Percentiles rank a stretch among this genome's conserved stretches.
Conservation (phyloP, 1,140 invertebrate species). For the Brachionus koreanus region DNA sequence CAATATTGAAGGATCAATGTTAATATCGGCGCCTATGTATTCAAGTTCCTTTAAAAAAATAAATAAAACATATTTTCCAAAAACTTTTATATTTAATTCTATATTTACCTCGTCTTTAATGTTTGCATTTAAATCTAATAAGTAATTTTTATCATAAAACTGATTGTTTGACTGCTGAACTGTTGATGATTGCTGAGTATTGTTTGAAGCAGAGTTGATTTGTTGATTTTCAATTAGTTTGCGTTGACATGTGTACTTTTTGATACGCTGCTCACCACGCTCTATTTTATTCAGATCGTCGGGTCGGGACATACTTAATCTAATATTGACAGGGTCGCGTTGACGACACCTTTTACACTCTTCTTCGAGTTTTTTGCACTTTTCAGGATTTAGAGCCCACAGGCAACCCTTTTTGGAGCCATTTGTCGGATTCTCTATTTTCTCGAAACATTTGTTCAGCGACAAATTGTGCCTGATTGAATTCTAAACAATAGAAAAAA, state of each 20-base stretch:
- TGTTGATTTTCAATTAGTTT: slow-evolving; percentile 31
- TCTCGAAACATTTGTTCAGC: slow-evolving; percentile 94
- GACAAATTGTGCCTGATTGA: slow-evolving; percentile 91
- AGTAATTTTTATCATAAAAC: slow-evolving; percentile 20
- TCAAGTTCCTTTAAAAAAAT: slow-evolving; percentile 19
- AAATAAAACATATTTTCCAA: background rate
- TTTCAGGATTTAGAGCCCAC: slow-evolving; percentile 91
- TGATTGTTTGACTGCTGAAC: slow-evolving; percentile 30
- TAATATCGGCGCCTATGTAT: slow-evolving; percentile 14
- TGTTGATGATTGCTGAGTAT: background rate
- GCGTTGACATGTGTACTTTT: slow-evolving; percentile 41
- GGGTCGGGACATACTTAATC: slow-evolving; percentile 83
- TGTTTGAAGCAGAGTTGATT: background rate
- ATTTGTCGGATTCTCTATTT: slow-evolving; percentile 74
- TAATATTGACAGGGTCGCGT: slow-evolving; percentile 74
- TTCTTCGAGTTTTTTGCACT: slow-evolving; percentile 91
- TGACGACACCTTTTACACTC: slow-evolving; percentile 92
- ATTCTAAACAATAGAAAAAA: slow-evolving; percentile 61
- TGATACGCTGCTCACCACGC: slow-evolving; percentile 36
- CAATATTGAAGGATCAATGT: slow-evolving; percentile 28
- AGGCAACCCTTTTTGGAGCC: slow-evolving; percentile 69
- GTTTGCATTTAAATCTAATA: slow-evolving; percentile 4
- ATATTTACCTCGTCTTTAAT: slow-evolving; percentile 35
- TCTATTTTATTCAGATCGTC: slow-evolving; percentile 44
- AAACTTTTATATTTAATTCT: background rate